A percentile compares a stretch with the other conserved stretches of the same genome.
phyloP scores from a whole-genome alignment of 2,113 vertebrate genomes.

The Phainopepla nitens region DNA sequence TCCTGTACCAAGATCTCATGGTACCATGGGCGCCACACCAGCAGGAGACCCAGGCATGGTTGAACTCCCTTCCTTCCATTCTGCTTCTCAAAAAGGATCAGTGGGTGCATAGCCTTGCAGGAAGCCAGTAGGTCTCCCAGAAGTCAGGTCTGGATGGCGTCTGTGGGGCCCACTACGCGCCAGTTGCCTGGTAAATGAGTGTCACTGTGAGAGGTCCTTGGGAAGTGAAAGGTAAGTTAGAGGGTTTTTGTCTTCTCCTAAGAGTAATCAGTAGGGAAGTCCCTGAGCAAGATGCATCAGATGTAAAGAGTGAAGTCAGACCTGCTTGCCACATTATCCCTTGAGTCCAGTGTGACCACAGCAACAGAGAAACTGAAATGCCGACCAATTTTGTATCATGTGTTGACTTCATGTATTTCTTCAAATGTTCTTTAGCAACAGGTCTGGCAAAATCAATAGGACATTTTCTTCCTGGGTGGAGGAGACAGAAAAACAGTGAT shows the following conservation, averaged over 20 bases:
- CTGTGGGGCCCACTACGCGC: background rate
- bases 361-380: background rate
- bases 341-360: background rate
- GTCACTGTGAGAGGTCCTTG: background rate
- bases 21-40: background rate
- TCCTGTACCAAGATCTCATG: background rate
- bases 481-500: background rate
- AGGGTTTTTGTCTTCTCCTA: background rate
- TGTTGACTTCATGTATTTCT: background rate
- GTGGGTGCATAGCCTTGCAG: accelerated
- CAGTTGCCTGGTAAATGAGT: background rate
- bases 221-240: background rate
- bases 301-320: background rate
- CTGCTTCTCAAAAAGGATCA: background rate
- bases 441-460: background rate
- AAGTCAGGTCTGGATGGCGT: accelerated
- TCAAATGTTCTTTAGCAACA: background rate
- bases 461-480: background rate
- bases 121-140: background rate
- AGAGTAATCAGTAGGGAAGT: background rate
- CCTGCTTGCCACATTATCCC: background rate
- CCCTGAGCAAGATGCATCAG: background rate
- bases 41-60: background rate
- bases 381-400: background rate
- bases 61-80: background rate